Conservation (phyloP, 2,113 vertebrate species). For the Phalacrocorax brasilianus region DNA sequence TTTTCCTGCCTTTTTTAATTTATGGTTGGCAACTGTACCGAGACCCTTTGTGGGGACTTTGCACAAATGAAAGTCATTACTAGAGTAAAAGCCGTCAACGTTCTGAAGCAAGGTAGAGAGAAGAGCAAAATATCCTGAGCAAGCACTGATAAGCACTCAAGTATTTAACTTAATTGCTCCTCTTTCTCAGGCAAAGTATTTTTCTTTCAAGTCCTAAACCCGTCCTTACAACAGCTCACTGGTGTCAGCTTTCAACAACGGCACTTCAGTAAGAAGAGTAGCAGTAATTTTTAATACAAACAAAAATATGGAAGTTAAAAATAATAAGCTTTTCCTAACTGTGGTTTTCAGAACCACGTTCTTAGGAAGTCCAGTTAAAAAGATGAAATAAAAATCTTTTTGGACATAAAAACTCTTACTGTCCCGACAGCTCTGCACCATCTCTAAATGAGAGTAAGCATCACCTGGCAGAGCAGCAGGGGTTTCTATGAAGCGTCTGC, state of each 20-base stretch:
- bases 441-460: fast-evolving
- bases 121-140: background rate
- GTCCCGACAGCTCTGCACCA: background rate
- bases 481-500: background rate
- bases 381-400: background rate
- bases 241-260: background rate
- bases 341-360: background rate
- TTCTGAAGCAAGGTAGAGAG: background rate
- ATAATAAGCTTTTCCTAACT: background rate
- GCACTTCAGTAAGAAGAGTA: background rate
- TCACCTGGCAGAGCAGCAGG: background rate
- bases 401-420: fast-evolving
- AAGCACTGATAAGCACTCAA: background rate
- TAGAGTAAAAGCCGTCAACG: background rate
- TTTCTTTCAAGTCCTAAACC: background rate
- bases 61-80: background rate
- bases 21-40: background rate
- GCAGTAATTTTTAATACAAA: background rate
- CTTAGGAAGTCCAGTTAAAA: background rate
- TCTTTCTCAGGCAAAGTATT: background rate
- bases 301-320: background rate
- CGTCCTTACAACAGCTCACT: background rate
- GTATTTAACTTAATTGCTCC: background rate
- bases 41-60: background rate
- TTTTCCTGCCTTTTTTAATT: background rate